A percentile compares a stretch with the other conserved stretches of the same genome.
phyloP scores from a whole-genome alignment of 1,140 invertebrate genomes.

The Tetranychus cinnabarinus region DNA sequence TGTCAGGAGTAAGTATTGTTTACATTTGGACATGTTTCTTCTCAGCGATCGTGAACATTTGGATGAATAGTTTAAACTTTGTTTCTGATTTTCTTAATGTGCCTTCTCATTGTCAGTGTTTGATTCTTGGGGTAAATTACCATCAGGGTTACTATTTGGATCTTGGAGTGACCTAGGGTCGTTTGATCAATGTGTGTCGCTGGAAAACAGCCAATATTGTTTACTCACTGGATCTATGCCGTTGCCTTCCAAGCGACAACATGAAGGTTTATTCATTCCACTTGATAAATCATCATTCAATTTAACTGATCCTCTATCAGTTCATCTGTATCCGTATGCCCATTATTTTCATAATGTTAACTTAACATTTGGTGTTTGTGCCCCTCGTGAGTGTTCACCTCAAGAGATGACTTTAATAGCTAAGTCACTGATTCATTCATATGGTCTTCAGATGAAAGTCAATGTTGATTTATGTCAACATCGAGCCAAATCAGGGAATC shows the following conservation, averaged over 20 bases:
- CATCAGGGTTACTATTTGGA: background rate
- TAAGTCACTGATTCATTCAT: background rate
- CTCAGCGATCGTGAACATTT: too few relatives aligned
- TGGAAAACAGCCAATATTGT: background rate
- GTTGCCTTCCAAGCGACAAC: background rate
- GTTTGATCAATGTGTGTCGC: background rate
- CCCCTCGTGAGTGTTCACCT: constrained; percentile 4
- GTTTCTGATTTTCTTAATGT: background rate
- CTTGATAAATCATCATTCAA: background rate
- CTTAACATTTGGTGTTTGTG: background rate
- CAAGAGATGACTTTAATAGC: constrained; percentile 6
- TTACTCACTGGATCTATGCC: background rate
- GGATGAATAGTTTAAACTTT: too few relatives aligned
- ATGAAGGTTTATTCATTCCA: background rate
- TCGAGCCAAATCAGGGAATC: background rate
- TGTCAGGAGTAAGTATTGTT: too few relatives aligned
- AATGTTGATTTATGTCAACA: background rate
- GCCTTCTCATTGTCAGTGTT: background rate
- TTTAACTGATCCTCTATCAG: background rate
- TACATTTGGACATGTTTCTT: too few relatives aligned
- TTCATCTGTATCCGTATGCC: background rate
- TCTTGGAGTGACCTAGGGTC: background rate
- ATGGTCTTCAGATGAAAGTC: background rate
- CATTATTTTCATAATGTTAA: background rate
- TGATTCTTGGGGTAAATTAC: background rate